Conservation (phyloP, 2,113 vertebrate species). For the Tor tambroides region DNA sequence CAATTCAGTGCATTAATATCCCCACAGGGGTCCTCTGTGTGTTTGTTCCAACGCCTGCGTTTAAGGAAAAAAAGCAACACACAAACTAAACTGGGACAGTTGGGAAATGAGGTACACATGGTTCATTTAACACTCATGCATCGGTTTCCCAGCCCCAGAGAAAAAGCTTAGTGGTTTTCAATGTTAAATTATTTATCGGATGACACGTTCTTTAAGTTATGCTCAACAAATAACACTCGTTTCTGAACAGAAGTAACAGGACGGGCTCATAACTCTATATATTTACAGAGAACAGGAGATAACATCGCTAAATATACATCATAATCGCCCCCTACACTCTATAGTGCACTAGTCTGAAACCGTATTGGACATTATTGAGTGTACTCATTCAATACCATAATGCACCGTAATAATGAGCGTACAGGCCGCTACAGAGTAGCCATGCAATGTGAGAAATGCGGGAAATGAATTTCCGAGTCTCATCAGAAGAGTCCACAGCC, state of each 20-base stretch:
- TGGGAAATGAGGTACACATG: constrained; percentile 75
- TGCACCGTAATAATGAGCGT: not conserved
- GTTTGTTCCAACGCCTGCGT: constrained; percentile 79
- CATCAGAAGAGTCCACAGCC: too few species aligned
- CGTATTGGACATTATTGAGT: not conserved
- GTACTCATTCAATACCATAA: not conserved
- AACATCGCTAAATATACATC: not conserved
- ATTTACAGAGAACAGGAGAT: constrained; percentile 31
- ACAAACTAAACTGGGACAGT: constrained; percentile 72
- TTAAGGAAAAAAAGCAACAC: constrained; percentile 62
- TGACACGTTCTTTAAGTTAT: constrained; percentile 28
- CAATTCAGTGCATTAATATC: constrained; percentile 69
- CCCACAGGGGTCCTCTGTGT: constrained; percentile 69
- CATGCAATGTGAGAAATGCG: not conserved
- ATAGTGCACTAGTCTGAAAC: not conserved
- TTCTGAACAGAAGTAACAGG: constrained; percentile 30
- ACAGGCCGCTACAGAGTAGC: not conserved
- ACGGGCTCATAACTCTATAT: not conserved
- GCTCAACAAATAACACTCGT: constrained; percentile 41
- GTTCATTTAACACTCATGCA: constrained; percentile 72
- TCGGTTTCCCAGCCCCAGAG: constrained; percentile 64
- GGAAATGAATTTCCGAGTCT: not conserved
- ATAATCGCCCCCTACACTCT: not conserved
- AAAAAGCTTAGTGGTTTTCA: constrained; percentile 74
- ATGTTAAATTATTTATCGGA: constrained; percentile 64